Base-by-base conservation (phyloP, 2,797 vertebrate genomes). In the Gouania willdenowi region DNA sequence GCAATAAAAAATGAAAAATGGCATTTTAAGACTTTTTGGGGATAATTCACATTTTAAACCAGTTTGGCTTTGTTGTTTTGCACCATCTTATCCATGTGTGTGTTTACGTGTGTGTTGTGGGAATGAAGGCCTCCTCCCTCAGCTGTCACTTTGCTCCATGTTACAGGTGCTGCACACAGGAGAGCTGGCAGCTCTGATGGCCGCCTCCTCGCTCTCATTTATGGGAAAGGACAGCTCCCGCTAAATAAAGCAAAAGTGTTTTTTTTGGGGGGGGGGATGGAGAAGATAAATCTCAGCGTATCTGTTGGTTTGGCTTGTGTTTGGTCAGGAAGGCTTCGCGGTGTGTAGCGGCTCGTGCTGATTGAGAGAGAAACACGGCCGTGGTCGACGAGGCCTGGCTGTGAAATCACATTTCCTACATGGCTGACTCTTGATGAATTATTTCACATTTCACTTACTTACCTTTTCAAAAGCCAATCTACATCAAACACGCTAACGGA, bases 181-280 rank as follows among this genome's bases (percentile, higher is more conserved):
- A 86, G 83, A 82, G 75, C 61, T 84, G 86, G 85, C 87, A 81
- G 82, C 59, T 69, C 81, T 84, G 84, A 90, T 74, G 85, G 85
- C 80, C 73, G 81, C 75, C 82, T 83, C 80, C 78, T 70, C 37
- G 75, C 14, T 66, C 82, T 85, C 87, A 83, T 85, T 89, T 86
- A 89, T 87, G 82, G 76, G 81, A 87, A 85, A 88, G 85, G 87
- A 90, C 90, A 89, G 87, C 73, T 82, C 75, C 81, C 71, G 77
- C 85, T 82, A 87, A 89, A 89, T 51, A 81, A 83, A 89, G 86
- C 82, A 40, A 26, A 41, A 75, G 69, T 58, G 56, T 63, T 44
- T 44, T 23, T 23, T 10, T 10, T 10, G 10, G 10, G 10, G 10
- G 10, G 10, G 10, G 10, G 10, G 10, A 10, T 10, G 10, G 10